phyloP scores from a whole-genome alignment of 1,140 invertebrate species.

The Leptestheria dahalacensis region DNA sequence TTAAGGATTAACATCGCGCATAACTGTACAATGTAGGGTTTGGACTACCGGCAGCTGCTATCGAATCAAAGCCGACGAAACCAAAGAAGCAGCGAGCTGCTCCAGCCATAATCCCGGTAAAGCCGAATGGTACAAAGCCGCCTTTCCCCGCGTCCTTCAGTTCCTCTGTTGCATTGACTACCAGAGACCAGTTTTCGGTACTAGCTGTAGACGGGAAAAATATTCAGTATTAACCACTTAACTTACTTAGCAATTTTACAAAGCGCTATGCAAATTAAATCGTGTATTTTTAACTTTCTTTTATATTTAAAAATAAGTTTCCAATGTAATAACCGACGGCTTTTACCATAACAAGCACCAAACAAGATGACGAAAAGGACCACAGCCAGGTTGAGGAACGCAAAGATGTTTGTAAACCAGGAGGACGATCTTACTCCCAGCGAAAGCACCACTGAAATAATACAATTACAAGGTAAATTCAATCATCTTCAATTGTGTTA shows the following conservation, averaged over 20 bases:
- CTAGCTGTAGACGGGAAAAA: conserved; percentile 32
- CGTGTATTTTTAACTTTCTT: no score
- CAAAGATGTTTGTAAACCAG: conserved; percentile 78
- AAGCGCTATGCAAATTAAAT: no score
- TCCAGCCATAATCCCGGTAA: conserved; percentile 60
- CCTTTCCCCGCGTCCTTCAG: conserved; percentile 28
- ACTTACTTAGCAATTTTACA: no score
- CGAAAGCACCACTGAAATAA: conserved; percentile 53
- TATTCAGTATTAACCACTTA: neutral
- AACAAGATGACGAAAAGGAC: conserved; percentile 86
- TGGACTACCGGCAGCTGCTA: conserved; percentile 51
- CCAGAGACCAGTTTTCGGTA: conserved; percentile 48
- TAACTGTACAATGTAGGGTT: neutral
- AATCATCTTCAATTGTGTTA: no score
- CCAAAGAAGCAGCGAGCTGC: conserved; percentile 89
- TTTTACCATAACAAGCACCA: conserved; percentile 59
- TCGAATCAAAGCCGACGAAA: conserved; percentile 93
- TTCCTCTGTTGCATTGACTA: conserved; percentile 6
- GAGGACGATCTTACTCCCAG: conserved; percentile 84
- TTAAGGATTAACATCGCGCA: no score
- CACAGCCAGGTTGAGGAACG: conserved; percentile 66
- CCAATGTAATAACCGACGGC: neutral
- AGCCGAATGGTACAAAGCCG: conserved; percentile 69
- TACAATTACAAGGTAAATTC: neutral
- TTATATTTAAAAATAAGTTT: no score